Evolutionary conservation across 1,140 invertebrate species (phyloP), one percentile per base, ranked within the genome.

Genomic region (Wiebesia pumilae): DNA sequence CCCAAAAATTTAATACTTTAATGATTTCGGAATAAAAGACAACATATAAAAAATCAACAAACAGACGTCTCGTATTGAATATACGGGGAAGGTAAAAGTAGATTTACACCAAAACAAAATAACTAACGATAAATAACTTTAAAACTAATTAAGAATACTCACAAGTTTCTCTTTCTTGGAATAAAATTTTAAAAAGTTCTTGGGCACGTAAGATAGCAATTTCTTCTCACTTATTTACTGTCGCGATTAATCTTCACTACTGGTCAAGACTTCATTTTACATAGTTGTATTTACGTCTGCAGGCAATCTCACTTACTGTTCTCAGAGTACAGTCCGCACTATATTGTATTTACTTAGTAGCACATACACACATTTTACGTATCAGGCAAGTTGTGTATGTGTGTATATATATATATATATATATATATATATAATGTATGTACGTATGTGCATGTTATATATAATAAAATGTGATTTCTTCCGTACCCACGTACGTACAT

Each of bases 301-400:
- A 75, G 6, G 12, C 38, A 43, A 12, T 43, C 40, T 43, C 27
- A n/a, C 38, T 38, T 16, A 73, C 35, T 30, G 3, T 27, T 43
- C 71, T 75, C 38, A n/a, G 40, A 40, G 16, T 33, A 24, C 43
- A 75, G 10, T 43, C 12, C 38, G 21, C 27, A 75, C 71, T 75
- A 75, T 75, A 75, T 75, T 43, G 71, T 75, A 75, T 75, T 75
- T 43, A 43, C 40, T 75, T 43, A 27, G 71, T 43, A 40, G 4
- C 4, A 10, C 30, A 40, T 40, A 40, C 69, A 40, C 24, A 62
- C 58, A 62, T 14, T 7, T n/a, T n/a, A n/a, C n/a, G n/a, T n/a
- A n/a, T n/a, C n/a, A n/a, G n/a, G n/a, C n/a, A n/a, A n/a, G n/a
- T n/a, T n/a, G n/a, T n/a, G n/a, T n/a, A 47, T 14, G 43, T 14